A percentile compares a stretch with the other conserved stretches of the same genome.
phyloP scores from a whole-genome alignment of 2,888 invertebrate genomes.

The Melanargia galathea region DNA sequence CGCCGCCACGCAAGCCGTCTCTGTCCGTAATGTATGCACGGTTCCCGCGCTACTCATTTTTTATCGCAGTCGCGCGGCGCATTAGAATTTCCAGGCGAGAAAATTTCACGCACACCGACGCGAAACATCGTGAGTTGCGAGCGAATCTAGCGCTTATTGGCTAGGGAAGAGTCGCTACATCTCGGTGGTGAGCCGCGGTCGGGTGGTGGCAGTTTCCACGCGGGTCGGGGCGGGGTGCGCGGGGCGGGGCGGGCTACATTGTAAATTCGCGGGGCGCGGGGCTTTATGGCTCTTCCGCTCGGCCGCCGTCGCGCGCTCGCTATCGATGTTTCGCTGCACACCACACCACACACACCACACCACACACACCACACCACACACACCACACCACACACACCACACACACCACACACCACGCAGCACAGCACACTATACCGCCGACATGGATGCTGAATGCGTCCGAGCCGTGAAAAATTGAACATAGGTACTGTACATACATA shows the following conservation, averaged over 20 bases:
- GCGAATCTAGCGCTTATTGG: neutral
- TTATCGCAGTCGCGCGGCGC: slow-evolving; percentile 81
- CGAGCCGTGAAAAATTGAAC: neutral
- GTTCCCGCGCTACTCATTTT: slow-evolving; percentile 78
- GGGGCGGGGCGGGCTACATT: slow-evolving; percentile 34
- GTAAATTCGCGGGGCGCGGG: slow-evolving; percentile 39
- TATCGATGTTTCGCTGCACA: slow-evolving; percentile 43
- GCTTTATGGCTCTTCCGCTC: slow-evolving; percentile 58
- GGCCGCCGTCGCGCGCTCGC: slow-evolving; percentile 45
- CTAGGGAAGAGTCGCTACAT: slow-evolving; percentile 13
- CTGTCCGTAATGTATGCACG: slow-evolving; percentile 75
- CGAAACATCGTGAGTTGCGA: slow-evolving; percentile 7
- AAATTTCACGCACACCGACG: slow-evolving; percentile 73
- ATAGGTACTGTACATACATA: no score
- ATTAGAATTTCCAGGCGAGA: slow-evolving; percentile 82
- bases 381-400: neutral
- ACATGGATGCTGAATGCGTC: neutral
- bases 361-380: slow-evolving; percentile 14
- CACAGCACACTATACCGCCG: no score
- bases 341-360: slow-evolving; percentile 9
- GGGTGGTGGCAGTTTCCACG: slow-evolving; percentile 38
- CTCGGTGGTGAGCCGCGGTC: slow-evolving; percentile 56
- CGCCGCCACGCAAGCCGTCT: slow-evolving; percentile 64
- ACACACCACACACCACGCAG: neutral
- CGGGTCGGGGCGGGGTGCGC: slow-evolving; percentile 44